Percentiles rank a stretch among this genome's conserved stretches.
phyloP scores from a whole-genome alignment of 2,888 invertebrate genomes.

The Beris morrisii region DNA sequence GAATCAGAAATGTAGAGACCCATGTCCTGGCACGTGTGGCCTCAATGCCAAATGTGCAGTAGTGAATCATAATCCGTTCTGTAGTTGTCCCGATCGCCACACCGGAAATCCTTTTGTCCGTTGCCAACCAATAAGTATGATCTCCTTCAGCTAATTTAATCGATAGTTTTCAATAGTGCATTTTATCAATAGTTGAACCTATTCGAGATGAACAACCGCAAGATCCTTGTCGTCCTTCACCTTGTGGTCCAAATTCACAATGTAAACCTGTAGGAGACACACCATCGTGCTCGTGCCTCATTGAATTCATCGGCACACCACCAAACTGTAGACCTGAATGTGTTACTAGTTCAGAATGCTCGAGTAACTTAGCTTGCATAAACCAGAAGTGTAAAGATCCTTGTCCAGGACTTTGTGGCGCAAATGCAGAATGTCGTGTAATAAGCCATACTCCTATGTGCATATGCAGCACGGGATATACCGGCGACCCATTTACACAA shows the following conservation, averaged over 20 bases:
- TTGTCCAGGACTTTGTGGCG: slow-evolving; percentile 71
- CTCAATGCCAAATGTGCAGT: slow-evolving; percentile 73
- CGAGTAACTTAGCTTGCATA: slow-evolving; percentile 69
- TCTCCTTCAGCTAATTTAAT: slow-evolving; percentile 46
- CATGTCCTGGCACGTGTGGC: slow-evolving; percentile 83
- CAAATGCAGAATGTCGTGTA: slow-evolving; percentile 73
- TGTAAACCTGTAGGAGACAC: slow-evolving; percentile 68
- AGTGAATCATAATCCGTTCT: slow-evolving; percentile 79
- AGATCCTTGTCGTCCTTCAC: slow-evolving; percentile 76
- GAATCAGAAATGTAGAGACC: slow-evolving; percentile 78
- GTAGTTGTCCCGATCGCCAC: slow-evolving; percentile 68
- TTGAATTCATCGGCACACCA: slow-evolving; percentile 68
- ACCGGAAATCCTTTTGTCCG: slow-evolving; percentile 77
- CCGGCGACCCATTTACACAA: slow-evolving; percentile 76
- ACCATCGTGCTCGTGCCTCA: slow-evolving; percentile 74
- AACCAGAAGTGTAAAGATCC: slow-evolving; percentile 78
- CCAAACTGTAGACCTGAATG: slow-evolving; percentile 82
- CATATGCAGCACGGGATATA: slow-evolving; percentile 66
- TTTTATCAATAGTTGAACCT: slow-evolving; percentile 54
- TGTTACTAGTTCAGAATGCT: slow-evolving; percentile 74
- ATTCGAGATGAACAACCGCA: slow-evolving; percentile 56
- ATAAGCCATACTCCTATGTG: slow-evolving; percentile 75
- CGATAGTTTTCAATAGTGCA: neutral
- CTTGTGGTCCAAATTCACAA: slow-evolving; percentile 78
- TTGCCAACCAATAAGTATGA: slow-evolving; percentile 63